phyloP scores from a whole-genome alignment of 2,888 invertebrate species.

The Napeogenes inachia region DNA sequence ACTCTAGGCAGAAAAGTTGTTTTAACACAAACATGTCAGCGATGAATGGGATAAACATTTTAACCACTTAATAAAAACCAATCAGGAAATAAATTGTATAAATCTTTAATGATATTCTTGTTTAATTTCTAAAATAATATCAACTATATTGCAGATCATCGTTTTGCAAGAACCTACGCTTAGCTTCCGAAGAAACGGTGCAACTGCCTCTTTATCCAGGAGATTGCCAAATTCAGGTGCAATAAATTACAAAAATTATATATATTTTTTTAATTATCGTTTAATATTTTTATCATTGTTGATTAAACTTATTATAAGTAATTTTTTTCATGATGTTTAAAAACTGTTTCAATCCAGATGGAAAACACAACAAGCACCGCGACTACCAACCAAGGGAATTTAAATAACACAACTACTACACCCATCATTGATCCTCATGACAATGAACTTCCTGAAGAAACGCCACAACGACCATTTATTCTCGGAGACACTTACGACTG shows the following conservation, averaged over 20 bases:
- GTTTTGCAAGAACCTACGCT: slow-evolving; percentile 84
- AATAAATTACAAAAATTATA: neutral
- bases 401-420: slow-evolving; percentile 40
- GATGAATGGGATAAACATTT: too few relatives aligned
- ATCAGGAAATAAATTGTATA: too few relatives aligned
- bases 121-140: neutral
- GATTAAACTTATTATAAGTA: neutral
- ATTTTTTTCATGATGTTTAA: slow-evolving; percentile 7
- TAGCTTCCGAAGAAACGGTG: slow-evolving; percentile 85
- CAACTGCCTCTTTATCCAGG: slow-evolving; percentile 86
- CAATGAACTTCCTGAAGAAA: slow-evolving; percentile 66
- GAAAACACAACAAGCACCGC: slow-evolving; percentile 43
- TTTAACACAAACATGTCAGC: too few relatives aligned
- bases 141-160: slow-evolving; percentile 84
- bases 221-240: slow-evolving; percentile 82
- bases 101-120: too few relatives aligned
- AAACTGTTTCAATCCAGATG: slow-evolving; percentile 38
- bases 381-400: slow-evolving; percentile 40
- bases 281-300: neutral
- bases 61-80: too few relatives aligned
- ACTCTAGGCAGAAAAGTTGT: too few relatives aligned
- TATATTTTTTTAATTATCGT: slow-evolving; percentile 2
- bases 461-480: slow-evolving; percentile 56
- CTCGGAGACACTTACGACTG: slow-evolving; percentile 72
- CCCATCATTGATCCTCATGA: slow-evolving; percentile 53